Evolutionary conservation across 2,888 invertebrate species (phyloP).

Genomic region (Drosophila greeni): DNA sequence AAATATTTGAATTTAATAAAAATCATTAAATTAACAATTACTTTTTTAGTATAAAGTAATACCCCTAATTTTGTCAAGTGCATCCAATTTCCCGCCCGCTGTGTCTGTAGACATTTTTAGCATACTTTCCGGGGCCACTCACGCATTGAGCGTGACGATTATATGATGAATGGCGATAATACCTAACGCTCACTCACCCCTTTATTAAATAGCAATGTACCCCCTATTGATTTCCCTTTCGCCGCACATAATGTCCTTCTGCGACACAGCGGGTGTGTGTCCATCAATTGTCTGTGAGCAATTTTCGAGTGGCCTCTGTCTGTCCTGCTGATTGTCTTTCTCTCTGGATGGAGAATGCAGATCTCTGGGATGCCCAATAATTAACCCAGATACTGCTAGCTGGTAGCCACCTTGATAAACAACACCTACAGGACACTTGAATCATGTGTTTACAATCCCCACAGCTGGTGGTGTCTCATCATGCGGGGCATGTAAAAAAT

Average conservation of each 20-base stretch:
- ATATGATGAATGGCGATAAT: slow-evolving; percentile 51
- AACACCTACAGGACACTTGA: slow-evolving; percentile 4
- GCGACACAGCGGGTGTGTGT: slow-evolving; percentile 16
- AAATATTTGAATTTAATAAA: neutral
- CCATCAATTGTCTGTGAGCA: slow-evolving; percentile 41
- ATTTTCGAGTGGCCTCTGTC: slow-evolving; percentile 28
- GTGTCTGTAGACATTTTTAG: slow-evolving; percentile 26
- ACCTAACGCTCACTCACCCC: neutral
- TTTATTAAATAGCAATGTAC: neutral
- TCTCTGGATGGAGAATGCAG: neutral
- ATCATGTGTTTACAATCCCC: slow-evolving; percentile 60
- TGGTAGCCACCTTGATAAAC: slow-evolving; percentile 1
- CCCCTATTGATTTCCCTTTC: too few relatives aligned
- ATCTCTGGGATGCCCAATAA: slow-evolving; percentile 4
- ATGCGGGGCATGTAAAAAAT: slow-evolving; percentile 45
- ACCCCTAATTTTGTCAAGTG: neutral
- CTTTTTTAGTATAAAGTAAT: neutral
- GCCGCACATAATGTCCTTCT: neutral
- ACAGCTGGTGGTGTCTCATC: slow-evolving; percentile 47
- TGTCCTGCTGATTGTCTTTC: neutral
- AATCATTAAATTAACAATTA: neutral
- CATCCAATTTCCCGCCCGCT: slow-evolving; percentile 1
- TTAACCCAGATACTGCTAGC: slow-evolving; percentile 13
- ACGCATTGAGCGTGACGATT: slow-evolving; percentile 44
- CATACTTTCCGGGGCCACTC: slow-evolving; percentile 41